Conservation (phyloP, 2,113 vertebrate genomes). For the Caloenas nicobarica region DNA sequence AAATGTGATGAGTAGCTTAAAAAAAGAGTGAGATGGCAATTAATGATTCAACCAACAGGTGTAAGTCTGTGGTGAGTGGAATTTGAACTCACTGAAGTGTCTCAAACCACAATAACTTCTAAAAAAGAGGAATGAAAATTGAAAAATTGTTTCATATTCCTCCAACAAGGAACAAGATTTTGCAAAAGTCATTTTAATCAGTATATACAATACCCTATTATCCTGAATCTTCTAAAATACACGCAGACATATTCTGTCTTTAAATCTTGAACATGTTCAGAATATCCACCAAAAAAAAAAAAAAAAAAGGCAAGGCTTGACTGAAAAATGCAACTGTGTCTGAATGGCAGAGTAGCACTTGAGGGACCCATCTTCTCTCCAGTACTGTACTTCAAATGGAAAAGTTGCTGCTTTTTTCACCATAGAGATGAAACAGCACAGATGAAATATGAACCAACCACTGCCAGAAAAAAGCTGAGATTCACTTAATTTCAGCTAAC, state of each 20-base stretch:
- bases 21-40: neutral
- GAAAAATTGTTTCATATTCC: neutral
- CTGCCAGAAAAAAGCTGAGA: neutral
- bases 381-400: neutral
- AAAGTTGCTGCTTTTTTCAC: neutral
- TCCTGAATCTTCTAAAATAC: neutral
- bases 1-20: neutral
- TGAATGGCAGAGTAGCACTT: no score
- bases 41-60: neutral
- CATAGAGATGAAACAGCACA: neutral
- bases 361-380: neutral
- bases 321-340: neutral
- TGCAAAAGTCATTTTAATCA: neutral
- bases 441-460: neutral
- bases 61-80: neutral
- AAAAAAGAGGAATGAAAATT: neutral
- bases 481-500: no score
- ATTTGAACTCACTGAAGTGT: neutral
- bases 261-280: neutral
- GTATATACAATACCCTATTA: neutral
- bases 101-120: neutral
- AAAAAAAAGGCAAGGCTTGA: neutral
- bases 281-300: neutral
- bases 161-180: neutral
- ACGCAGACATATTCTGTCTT: neutral